Evolutionary conservation across 2,113 vertebrate species (phyloP), one percentile per base, ranked within the genome.

Genomic region (Zosterops borbonicus): DNA sequence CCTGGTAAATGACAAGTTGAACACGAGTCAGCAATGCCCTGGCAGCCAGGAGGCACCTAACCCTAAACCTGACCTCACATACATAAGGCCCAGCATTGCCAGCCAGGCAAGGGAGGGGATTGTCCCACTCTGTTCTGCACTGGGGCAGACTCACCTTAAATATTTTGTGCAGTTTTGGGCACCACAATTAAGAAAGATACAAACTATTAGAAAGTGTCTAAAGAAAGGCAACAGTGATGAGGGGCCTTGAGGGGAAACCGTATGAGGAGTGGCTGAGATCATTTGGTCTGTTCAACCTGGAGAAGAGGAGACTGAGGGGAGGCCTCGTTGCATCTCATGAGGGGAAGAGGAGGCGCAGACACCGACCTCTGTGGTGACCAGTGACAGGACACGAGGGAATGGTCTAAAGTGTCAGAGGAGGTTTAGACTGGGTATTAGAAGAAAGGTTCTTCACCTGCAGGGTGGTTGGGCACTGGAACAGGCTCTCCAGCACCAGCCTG

Each of bases 51-150:
- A 62, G 37, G 25, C 37, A 39, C 37, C 37, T 39, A 39, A 39
- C 37, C 37, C 2, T 31, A 37, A 2, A 5, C 1, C 2, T 52
- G 5, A 52, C 56, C 37, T 62, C 37, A 3, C 6, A 20, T 10
- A 0, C 37, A 25, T 62, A 21, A 71, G 42, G 24, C 16, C 7
- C 16, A 52, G 37, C 46, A 83, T 12, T 0, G 2, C 8, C 67
- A 62, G 56, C 29, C 0, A 0, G 6, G 21, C 4, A 60, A 71
- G 56, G 31, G 33, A 56, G 41, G 14, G 50, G 41, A 46, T 31
- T 80, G 50, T 31, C 16, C 62, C 0, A 0, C 42, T 56, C 41
- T 68, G 41, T 22, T 56, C 52, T 56, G 63, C 33, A 2, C 41
- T 56, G 27, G 41, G 27, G 5, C 1, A 1, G 27, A 13, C 27